phyloP scores from a whole-genome alignment of 30 jellyfish, hydroid and myxozoan species.

The Hydra vulgaris region DNA sequence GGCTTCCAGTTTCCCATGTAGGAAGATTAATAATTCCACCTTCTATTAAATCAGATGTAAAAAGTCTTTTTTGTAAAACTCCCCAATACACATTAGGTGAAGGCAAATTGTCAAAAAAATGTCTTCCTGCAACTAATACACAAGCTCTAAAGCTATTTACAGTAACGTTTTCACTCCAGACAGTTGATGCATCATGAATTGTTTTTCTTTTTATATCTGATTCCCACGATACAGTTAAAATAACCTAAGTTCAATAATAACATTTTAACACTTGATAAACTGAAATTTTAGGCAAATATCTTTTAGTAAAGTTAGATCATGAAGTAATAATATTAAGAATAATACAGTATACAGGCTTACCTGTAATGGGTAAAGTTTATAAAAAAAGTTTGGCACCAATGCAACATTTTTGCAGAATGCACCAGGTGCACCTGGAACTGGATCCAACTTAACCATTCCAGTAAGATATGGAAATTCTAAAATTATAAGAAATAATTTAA shows the following conservation, averaged over 20 bases:
- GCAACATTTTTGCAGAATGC: constrained; percentile 20
- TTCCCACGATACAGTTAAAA: constrained; percentile 21
- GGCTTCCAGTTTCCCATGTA: constrained; percentile 29
- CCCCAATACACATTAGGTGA: constrained; percentile 19
- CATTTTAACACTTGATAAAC: background rate
- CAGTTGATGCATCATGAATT: constrained; percentile 11
- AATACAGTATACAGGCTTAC: too few relatives aligned
- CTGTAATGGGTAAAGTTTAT: background rate
- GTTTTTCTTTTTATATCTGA: too few relatives aligned
- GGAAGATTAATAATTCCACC: background rate
- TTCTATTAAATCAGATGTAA: background rate
- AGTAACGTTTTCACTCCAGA: constrained; percentile 21
- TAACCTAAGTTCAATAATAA: background rate
- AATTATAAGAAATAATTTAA: background rate
- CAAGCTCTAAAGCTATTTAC: constrained; percentile 18
- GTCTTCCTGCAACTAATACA: constrained; percentile 32
- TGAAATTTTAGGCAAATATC: too few relatives aligned
- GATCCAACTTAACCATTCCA: constrained; percentile 11
- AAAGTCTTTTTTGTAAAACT: constrained; percentile 8
- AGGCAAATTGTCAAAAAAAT: background rate
- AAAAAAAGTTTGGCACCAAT: background rate
- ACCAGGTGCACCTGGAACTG: constrained; percentile 21
- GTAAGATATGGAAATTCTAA: constrained; percentile 7
- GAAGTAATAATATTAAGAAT: too few relatives aligned
- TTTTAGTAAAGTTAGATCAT: too few relatives aligned